Percentiles rank a stretch among this genome's conserved stretches.
Conservation (phyloP, 1,140 invertebrate genomes). For the Leptestheria dahalacensis region DNA sequence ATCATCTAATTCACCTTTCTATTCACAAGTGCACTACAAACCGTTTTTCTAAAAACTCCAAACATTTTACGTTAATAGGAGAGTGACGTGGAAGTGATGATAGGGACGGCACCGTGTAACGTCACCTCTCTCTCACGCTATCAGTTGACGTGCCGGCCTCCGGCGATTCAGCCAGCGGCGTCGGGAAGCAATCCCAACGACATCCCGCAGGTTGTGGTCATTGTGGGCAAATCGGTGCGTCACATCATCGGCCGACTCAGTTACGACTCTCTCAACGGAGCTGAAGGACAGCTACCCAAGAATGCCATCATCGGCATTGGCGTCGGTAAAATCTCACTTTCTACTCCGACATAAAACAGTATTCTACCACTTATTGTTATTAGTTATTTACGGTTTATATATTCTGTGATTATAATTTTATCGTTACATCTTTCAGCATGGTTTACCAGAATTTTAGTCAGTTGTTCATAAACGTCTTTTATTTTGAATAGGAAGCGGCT, state of each 20-base stretch:
- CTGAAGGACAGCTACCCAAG: constrained; percentile 57
- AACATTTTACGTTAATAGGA: constrained; percentile 51
- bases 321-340: too few species aligned
- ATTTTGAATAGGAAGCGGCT: constrained; percentile 39
- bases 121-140: constrained; percentile 77
- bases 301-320: constrained; percentile 67
- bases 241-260: constrained; percentile 81
- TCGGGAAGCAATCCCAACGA: constrained; percentile 34
- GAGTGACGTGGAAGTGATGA: constrained; percentile 72
- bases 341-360: too few species aligned
- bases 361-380: neutral
- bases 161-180: constrained; percentile 49
- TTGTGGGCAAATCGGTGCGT: constrained; percentile 62
- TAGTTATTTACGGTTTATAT: neutral
- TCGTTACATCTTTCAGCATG: too few species aligned
- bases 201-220: constrained; percentile 69
- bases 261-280: constrained; percentile 64
- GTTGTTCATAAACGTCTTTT: too few species aligned
- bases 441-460: too few species aligned
- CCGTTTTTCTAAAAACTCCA: neutral
- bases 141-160: constrained; percentile 81
- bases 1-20: too few species aligned
- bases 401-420: neutral
- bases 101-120: constrained; percentile 79
- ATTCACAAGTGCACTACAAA: neutral